Conservation (phyloP, 1,140 invertebrate species). For the Leptinotarsa defecta region DNA sequence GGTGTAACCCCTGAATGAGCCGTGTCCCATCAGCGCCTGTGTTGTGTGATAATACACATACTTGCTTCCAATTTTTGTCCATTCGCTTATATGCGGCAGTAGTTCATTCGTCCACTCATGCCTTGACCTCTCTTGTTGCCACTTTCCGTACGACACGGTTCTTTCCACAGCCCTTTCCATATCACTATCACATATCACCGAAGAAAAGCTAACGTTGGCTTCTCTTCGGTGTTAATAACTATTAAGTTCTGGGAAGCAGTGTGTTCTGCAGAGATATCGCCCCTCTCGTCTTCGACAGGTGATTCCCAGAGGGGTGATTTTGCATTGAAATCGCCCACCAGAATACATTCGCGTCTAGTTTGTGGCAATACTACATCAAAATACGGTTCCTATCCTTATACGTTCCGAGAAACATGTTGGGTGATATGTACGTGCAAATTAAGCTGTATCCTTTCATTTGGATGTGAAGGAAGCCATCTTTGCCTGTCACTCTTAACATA, state of each 20-base stretch:
- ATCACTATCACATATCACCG: too few species aligned
- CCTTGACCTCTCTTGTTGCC: too few species aligned
- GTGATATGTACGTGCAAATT: not conserved
- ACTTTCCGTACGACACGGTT: too few species aligned
- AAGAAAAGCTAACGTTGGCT: too few species aligned
- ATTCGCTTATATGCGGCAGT: too few species aligned
- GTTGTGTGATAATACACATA: too few species aligned
- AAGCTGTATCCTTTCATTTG: not conserved
- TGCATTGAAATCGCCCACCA: not conserved
- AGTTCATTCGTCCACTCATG: too few species aligned
- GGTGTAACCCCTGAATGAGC: too few species aligned
- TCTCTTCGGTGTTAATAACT: not conserved
- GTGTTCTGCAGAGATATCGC: not conserved
- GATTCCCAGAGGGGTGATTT: not conserved
- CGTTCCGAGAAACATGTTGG: not conserved
- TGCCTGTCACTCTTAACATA: not conserved
- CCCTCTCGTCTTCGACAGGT: not conserved
- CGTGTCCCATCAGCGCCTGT: too few species aligned
- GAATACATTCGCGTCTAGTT: not conserved
- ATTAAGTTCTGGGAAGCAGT: not conserved
- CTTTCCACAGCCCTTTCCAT: too few species aligned
- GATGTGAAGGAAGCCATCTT: not conserved
- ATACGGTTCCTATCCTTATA: not conserved
- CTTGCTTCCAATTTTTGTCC: too few species aligned
- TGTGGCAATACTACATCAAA: not conserved